A percentile compares a stretch with the other conserved stretches of the same genome.
phyloP scores from a whole-genome alignment of 2,888 invertebrate genomes.

The Anthophora plumipes region DNA sequence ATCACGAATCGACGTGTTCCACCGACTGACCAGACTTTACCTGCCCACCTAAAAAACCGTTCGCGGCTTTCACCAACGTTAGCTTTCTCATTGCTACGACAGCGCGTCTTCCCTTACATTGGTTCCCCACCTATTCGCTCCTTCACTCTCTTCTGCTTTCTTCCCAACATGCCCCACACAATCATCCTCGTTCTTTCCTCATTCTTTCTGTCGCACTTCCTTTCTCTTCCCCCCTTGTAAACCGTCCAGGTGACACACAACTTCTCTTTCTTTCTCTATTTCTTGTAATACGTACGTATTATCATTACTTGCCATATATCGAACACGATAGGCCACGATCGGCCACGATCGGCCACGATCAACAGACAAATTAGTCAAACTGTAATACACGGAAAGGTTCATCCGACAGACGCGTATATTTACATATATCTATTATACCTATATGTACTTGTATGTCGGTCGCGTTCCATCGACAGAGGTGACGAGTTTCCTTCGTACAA shows the following conservation, averaged over 20 bases:
- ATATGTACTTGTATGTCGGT: too few relatives aligned
- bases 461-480: too few relatives aligned
- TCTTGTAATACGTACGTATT: too few relatives aligned
- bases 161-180: slow-evolving; percentile 12
- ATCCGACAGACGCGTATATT: too few relatives aligned
- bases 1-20: slow-evolving; percentile 68
- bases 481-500: too few relatives aligned
- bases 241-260: neutral
- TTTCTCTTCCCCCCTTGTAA: slow-evolving; percentile 2
- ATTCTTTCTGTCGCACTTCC: neutral
- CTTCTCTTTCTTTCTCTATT: neutral
- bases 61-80: slow-evolving; percentile 81
- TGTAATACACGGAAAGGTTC: too few relatives aligned
- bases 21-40: slow-evolving; percentile 56
- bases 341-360: too few relatives aligned
- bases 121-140: slow-evolving; percentile 59
- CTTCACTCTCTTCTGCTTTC: slow-evolving; percentile 55
- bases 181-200: too few relatives aligned
- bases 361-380: too few relatives aligned
- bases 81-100: slow-evolving; percentile 80
- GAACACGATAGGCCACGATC: too few relatives aligned
- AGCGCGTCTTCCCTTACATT: slow-evolving; percentile 63
- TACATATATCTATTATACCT: too few relatives aligned
- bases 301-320: too few relatives aligned
- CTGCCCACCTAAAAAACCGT: slow-evolving; percentile 66